Evolutionary conservation across 1,140 invertebrate species (phyloP), one percentile per base, ranked within the genome.

Genomic region (Cydia splendana): DNA sequence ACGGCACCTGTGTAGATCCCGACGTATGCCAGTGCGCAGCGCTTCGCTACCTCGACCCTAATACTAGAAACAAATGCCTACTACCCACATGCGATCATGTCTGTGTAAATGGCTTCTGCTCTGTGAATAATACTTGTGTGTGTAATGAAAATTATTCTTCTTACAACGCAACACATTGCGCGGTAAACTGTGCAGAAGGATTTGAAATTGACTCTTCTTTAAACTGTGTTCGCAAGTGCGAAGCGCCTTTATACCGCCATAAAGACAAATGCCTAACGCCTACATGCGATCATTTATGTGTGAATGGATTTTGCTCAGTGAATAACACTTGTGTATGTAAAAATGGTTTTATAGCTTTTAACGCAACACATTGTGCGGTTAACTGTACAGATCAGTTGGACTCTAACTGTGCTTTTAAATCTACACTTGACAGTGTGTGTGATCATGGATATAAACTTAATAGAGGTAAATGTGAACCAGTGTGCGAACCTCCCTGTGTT

Each of bases 1-100:
- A 94, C 20, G 94, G 94, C 0, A 81, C 80, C n/a, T 96, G 95
- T 80, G 78, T 87, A 53, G 90, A 84, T 0, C 95, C 95, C 0
- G 91, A 95, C n/a, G 81, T 78, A 2, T 96, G 95, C 77, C 84
- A 88, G 3, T 95, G 94, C 75, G 80, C 90, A 2, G 82, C 85
- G 6, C 88, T 89, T 0, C 30, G 77, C 2, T 76, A 75, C 65
- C 79, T 87, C 10, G 78, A 88, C 20, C 78, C 81, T 4, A 78
- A 81, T 7, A 82, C 80, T 9, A 82, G 77, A 12, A 88, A 89
- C 78, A 81, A 79, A 10, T 95, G 94, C 81, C 71, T 90, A 53
- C 89, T 38, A 7, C 85, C 94, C 0, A 83, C 81, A 28, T 95
- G 94, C 77, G 86, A 92, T 48, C 81, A 88, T 9, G 82, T 88